Evolutionary conservation across 2,113 vertebrate genomes (phyloP).

Genomic region (Rhinogobius similis): DNA sequence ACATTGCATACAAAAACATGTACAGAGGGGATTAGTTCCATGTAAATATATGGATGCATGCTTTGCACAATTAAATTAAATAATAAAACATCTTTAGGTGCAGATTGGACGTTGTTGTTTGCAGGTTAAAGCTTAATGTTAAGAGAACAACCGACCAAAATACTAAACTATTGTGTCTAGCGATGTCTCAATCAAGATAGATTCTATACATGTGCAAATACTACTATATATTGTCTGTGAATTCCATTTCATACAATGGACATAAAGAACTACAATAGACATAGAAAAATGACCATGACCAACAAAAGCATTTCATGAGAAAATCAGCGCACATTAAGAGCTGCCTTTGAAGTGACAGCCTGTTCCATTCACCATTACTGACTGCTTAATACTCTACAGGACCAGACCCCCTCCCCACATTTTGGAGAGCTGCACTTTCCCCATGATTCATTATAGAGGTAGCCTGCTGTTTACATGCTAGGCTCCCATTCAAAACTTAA

Average conservation of each 20-base stretch:
- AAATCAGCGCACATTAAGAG: not conserved
- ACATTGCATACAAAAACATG: too few species aligned
- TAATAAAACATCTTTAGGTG: too few species aligned
- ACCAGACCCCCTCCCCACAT: conserved; percentile 10
- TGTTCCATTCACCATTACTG: not conserved
- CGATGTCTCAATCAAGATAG: too few species aligned
- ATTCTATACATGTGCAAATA: too few species aligned
- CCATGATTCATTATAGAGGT: conserved; percentile 25
- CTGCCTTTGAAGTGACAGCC: conserved; percentile 8
- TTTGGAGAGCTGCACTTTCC: conserved; percentile 21
- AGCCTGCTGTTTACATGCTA: conserved; percentile 38
- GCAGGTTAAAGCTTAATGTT: too few species aligned
- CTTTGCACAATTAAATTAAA: too few species aligned
- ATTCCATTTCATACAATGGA: not conserved
- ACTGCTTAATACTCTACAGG: not conserved
- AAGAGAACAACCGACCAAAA: too few species aligned
- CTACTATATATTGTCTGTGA: not conserved
- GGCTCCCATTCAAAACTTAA: conserved; percentile 49
- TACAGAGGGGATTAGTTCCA: too few species aligned
- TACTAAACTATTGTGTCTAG: too few species aligned
- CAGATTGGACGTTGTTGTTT: too few species aligned
- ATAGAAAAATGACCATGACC: not conserved
- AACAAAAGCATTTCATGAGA: not conserved
- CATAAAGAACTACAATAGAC: not conserved
- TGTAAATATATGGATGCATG: too few species aligned